Percentiles rank a stretch among this genome's conserved stretches.
phyloP scores from a whole-genome alignment of 2,797 vertebrate genomes.

The Harpagifer antarcticus region DNA sequence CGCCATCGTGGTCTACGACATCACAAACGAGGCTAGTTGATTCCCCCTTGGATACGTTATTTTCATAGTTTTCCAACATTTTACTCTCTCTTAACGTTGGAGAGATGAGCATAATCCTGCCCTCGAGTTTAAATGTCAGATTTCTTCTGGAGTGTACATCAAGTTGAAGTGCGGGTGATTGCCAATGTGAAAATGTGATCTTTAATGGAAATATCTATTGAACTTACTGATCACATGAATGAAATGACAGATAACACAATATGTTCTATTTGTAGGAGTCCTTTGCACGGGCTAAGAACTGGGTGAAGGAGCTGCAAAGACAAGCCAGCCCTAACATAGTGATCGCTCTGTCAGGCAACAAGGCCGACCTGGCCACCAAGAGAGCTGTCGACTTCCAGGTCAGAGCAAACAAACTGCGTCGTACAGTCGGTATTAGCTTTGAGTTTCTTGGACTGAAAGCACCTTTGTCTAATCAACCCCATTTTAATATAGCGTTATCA shows the following conservation, averaged over 20 bases:
- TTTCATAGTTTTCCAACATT: not conserved
- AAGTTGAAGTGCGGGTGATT: not conserved
- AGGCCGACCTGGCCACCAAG: conserved; percentile 97
- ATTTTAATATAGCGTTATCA: too few species aligned
- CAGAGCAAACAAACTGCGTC: conserved; percentile 36
- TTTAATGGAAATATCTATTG: not conserved
- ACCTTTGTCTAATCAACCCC: too few species aligned
- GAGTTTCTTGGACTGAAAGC: not conserved
- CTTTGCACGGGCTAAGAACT: conserved; percentile 98
- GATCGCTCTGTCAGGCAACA: conserved; percentile 98
- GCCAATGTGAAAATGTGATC: not conserved
- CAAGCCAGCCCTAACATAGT: conserved; percentile 99
- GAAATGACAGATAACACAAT: conserved; percentile 23
- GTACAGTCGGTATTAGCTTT: not conserved
- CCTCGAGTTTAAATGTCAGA: not conserved
- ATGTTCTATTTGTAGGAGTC: conserved; percentile 88
- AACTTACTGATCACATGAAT: not conserved
- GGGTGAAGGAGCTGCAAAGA: conserved; percentile 99
- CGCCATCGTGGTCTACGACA: conserved; percentile 98
- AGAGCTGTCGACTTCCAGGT: conserved; percentile 99
- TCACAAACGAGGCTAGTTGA: conserved; percentile 92
- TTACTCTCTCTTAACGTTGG: not conserved
- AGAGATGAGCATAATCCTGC: not conserved
- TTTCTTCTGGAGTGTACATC: not conserved
- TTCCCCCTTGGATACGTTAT: not conserved